Evolutionary conservation across 2,113 vertebrate genomes (phyloP).

Genomic region (Centropus bengalensis): DNA sequence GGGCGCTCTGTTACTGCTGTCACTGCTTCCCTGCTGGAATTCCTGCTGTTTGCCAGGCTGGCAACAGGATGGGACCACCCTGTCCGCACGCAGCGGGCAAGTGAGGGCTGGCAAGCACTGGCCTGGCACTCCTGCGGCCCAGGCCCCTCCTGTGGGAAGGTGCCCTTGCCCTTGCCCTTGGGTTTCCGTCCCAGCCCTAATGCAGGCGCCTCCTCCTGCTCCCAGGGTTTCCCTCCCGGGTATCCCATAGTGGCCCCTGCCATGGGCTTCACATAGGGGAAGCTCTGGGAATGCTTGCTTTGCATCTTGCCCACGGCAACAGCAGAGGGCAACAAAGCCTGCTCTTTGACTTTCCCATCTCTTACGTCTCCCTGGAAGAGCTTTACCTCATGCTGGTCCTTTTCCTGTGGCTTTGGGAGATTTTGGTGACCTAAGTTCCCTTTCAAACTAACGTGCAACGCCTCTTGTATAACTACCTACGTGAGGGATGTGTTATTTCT

Average conservation of each 20-base stretch:
- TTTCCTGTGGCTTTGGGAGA: background rate
- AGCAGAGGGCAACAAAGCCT: constrained; percentile 44
- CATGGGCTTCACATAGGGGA: background rate
- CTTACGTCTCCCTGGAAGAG: fast-evolving
- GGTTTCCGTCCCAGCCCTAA: background rate
- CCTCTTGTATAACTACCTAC: background rate
- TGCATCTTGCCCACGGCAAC: background rate
- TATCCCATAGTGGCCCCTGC: background rate
- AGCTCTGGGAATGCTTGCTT: background rate
- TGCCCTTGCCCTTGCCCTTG: background rate
- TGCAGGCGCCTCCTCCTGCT: background rate
- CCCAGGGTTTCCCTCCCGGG: background rate
- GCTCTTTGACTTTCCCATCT: background rate
- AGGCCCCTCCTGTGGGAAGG: fast-evolving
- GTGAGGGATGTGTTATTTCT: background rate
- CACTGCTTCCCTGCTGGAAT: background rate
- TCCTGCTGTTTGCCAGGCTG: background rate
- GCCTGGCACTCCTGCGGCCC: background rate
- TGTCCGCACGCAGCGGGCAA: background rate
- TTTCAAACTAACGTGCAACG: background rate
- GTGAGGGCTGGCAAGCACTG: fast-evolving
- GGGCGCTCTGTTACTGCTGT: background rate
- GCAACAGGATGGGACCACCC: background rate
- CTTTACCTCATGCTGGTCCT: background rate
- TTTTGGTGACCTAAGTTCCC: background rate